Evolutionary conservation across 2,888 invertebrate genomes (phyloP), one percentile per base, ranked within the genome.

Genomic region (Teleiodes luculella): DNA sequence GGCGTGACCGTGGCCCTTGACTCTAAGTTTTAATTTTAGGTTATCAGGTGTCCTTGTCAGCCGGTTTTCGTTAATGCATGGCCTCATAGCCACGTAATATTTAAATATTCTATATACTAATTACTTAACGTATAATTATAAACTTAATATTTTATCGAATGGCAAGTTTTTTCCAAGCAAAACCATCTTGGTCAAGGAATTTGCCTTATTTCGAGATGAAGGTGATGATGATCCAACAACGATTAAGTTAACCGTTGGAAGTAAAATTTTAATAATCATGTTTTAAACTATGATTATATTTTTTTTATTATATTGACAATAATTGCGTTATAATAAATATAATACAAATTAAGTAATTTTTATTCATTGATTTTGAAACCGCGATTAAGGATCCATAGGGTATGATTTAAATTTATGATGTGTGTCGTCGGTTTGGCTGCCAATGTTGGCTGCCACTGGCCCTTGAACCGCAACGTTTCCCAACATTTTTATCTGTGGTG

Each of bases 361-460:
- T 6, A 24, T 24, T 24, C 24, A 4, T 24, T 24, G 43, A 28
- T 43, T 43, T 43, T 28, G 43, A 43, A 43, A 43, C 28, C 43
- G 28, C 28, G 13, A 43, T n/a, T 13, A 13, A 43, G 28, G 43
- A 43, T 43, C 24, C 43, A 28, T 43, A 43, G 13, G 43, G 43
- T 43, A 28, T 43, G n/a, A 43, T 43, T 43, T 43, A 43, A 43
- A 43, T 43, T 28, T 28, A 43, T 28, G 24, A 43, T 43, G 20
- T 24, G 43, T 7, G n/a, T 28, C 13, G n/a, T 28, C 13, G 43
- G 28, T 28, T 28, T 8, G 43, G 28, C 43, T 43, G 13, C 43
- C 13, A 43, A 43, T 43, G 43, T 43, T 43, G 43, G 43, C 43
- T 43, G 43, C 28, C 43, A 43, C 28, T 43, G 43, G 43, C 30